A percentile compares a stretch with the other conserved stretches of the same genome.
phyloP scores from a whole-genome alignment of 2,797 vertebrate genomes.

The Arnoldichthys spilopterus region DNA sequence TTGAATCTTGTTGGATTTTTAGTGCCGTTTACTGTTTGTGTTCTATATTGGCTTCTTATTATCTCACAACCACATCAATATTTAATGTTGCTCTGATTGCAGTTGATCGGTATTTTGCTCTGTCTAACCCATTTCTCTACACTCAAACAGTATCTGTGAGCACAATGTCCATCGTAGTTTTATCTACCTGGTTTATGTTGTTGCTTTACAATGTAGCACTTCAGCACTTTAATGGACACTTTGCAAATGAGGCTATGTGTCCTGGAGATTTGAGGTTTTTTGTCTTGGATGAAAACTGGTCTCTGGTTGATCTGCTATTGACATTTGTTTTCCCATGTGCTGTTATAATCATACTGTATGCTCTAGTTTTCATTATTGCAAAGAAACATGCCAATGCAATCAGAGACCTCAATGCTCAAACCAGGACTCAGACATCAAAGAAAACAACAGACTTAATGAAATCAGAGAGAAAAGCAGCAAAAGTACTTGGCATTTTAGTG shows the following conservation, averaged over 20 bases:
- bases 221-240: not conserved
- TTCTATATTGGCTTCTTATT: not conserved
- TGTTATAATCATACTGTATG: conserved; percentile 22
- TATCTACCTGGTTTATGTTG: not conserved
- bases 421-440: not conserved
- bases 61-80: conserved; percentile 4
- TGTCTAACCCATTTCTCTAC: conserved; percentile 18
- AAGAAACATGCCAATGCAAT: conserved; percentile 44
- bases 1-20: conserved; percentile 27
- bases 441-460: conserved; percentile 1
- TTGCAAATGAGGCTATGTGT: not conserved
- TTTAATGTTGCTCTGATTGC: conserved; percentile 33
- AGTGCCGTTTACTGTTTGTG: not conserved
- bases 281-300: not conserved
- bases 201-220: not conserved
- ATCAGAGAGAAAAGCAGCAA: conserved; percentile 55
- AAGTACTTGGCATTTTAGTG: conserved; percentile 46
- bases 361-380: conserved; percentile 28
- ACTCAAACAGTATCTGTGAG: not conserved
- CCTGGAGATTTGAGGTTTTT: conserved; percentile 13
- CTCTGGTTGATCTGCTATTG: not conserved
- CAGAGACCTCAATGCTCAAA: conserved; percentile 5
- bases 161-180: not conserved
- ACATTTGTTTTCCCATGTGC: conserved; percentile 7
- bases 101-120: conserved; percentile 21